phyloP scores from a whole-genome alignment of 2,797 vertebrate genomes.

The Leptodactylus fallax region DNA sequence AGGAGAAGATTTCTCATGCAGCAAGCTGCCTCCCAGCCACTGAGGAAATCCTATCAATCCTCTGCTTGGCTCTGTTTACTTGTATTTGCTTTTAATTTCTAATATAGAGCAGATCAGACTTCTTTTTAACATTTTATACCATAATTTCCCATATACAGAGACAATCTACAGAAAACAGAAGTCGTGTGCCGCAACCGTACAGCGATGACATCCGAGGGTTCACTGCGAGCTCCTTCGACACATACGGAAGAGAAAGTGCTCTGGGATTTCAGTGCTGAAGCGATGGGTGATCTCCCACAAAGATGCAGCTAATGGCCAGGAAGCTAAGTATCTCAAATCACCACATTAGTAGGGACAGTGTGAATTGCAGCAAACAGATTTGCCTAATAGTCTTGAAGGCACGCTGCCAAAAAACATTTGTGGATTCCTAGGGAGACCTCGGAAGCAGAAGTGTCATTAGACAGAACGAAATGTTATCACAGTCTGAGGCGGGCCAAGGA shows the following conservation, averaged over 20 bases:
- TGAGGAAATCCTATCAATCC: too few relatives aligned
- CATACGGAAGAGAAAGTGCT: neutral
- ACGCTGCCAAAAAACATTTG: slow-evolving; percentile 8
- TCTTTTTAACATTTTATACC: too few relatives aligned
- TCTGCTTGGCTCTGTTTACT: too few relatives aligned
- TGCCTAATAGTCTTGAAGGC: neutral
- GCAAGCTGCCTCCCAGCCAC: too few relatives aligned
- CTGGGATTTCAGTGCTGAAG: neutral
- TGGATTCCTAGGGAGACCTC: neutral
- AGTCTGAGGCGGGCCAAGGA: neutral
- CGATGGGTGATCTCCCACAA: neutral
- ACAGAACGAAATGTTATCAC: neutral
- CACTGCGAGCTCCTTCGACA: neutral
- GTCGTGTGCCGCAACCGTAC: neutral
- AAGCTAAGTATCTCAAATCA: neutral
- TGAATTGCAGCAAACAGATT: neutral
- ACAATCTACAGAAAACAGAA: too few relatives aligned
- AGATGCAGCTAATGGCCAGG: neutral
- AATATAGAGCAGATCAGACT: too few relatives aligned
- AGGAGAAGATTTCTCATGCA: too few relatives aligned
- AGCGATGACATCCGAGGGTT: neutral
- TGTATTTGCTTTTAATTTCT: too few relatives aligned
- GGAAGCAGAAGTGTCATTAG: neutral
- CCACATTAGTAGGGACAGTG: neutral
- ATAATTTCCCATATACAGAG: too few relatives aligned